Percentiles rank a stretch among this genome's conserved stretches.
These are phyloP conservation scores for Phyto melanocephala DNA, from an alignment of 2,888 invertebrate species.

Conservation along the genomic window DNA sequence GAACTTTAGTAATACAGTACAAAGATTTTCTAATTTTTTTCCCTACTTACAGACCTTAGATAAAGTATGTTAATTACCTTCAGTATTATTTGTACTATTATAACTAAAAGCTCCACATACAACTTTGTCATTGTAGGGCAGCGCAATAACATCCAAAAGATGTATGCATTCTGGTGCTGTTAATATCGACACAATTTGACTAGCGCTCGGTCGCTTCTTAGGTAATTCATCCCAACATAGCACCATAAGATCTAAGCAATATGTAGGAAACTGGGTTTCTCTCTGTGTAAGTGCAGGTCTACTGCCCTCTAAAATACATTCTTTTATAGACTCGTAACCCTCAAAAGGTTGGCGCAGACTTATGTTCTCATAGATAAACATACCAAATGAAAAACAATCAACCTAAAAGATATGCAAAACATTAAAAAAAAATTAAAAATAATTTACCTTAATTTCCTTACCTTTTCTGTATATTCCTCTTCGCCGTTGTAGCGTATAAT, in stretches of 20 bases:
- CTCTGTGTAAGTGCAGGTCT: conserved; percentile 92
- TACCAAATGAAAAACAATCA: conserved; percentile 99
- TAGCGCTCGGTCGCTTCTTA: conserved; percentile 92
- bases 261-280: conserved; percentile 90
- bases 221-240: conserved; percentile 96
- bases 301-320: conserved; percentile 96
- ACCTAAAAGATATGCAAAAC: conserved; percentile 81
- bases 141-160: conserved; percentile 87
- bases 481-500: conserved; percentile 99
- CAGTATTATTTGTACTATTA: conserved; percentile 68
- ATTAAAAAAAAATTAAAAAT: too few relatives aligned
- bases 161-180: conserved; percentile 96
- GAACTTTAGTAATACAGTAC: too few relatives aligned
- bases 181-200: conserved; percentile 94
- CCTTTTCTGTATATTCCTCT: conserved; percentile 98
- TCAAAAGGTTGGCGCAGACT: conserved; percentile 97
- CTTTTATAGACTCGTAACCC: conserved; percentile 97
- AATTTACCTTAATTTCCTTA: conserved; percentile 69
- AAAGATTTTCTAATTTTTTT: too few relatives aligned
- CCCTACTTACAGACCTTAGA: too few relatives aligned
- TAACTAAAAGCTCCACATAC: conserved; percentile 81
- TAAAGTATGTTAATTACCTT: conserved; percentile 74
- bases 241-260: conserved; percentile 96
- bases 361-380: conserved; percentile 97
- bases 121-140: conserved; percentile 85